These are phyloP conservation scores for Chrosomus eos DNA, from an alignment of 2,797 vertebrate genomes.

Conservation along the genomic window DNA sequence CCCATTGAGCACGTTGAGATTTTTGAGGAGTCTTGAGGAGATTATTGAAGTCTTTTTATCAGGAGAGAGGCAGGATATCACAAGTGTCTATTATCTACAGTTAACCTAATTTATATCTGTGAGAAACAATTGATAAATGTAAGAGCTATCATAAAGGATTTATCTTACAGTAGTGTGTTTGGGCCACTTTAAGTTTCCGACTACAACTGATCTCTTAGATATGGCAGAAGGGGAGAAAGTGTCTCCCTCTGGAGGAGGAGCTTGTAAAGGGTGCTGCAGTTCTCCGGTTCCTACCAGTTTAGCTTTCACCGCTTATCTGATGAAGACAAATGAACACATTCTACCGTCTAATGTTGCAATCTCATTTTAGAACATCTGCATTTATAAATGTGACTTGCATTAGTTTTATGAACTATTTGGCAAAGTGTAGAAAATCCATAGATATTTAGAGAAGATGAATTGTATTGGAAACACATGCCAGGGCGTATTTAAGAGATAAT, in stretches of 20 bases:
- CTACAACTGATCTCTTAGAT: slow-evolving; percentile 14
- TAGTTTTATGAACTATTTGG: slow-evolving; percentile 75
- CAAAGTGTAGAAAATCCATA: slow-evolving; percentile 74
- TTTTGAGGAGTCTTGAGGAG: neutral
- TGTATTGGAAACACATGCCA: slow-evolving; percentile 66
- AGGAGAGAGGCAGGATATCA: neutral
- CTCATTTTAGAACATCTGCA: slow-evolving; percentile 72
- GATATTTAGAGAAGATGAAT: slow-evolving; percentile 71
- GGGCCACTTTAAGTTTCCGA: too few relatives aligned
- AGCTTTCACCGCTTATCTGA: slow-evolving; percentile 62
- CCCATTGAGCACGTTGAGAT: neutral
- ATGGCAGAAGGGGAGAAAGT: slow-evolving; percentile 48
- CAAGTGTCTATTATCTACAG: neutral
- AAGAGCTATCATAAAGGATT: neutral
- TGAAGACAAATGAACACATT: slow-evolving; percentile 69
- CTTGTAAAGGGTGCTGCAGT: slow-evolving; percentile 42
- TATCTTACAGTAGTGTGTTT: too few relatives aligned
- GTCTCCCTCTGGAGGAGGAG: slow-evolving; percentile 58
- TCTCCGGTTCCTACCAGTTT: slow-evolving; percentile 52
- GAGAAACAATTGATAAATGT: neutral
- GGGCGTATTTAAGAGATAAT: slow-evolving; percentile 66
- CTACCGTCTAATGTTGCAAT: slow-evolving; percentile 72
- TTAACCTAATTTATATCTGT: neutral
- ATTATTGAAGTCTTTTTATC: neutral
- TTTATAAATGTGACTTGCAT: slow-evolving; percentile 73